phyloP scores from a whole-genome alignment of 1,140 invertebrate genomes.

The Coelopa frigida region DNA sequence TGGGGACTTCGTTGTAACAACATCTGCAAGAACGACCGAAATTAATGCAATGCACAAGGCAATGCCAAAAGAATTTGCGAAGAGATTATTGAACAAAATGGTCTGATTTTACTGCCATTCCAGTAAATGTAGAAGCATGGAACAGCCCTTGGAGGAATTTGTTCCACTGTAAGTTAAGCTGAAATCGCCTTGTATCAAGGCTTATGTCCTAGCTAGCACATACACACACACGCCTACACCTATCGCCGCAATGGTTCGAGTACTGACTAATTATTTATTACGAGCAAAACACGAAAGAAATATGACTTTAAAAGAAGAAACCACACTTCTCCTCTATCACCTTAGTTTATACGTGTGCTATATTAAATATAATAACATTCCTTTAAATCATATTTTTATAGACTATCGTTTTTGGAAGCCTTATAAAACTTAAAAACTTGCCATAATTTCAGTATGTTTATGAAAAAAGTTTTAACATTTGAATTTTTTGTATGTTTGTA shows the following conservation, averaged over 20 bases:
- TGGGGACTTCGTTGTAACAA: no score
- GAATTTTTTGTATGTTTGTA: no score
- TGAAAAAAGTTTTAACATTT: no score
- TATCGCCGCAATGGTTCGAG: background rate
- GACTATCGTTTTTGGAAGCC: no score
- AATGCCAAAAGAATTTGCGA: no score
- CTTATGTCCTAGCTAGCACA: conserved; percentile 29
- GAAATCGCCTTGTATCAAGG: conserved; percentile 45
- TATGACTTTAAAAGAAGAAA: background rate
- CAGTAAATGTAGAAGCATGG: no score
- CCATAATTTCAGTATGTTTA: no score
- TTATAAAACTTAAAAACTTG: no score
- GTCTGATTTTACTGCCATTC: no score
- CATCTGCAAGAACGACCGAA: background rate
- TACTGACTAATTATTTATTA: background rate
- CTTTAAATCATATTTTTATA: conserved; percentile 5
- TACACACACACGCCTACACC: background rate
- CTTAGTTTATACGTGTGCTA: conserved; percentile 9
- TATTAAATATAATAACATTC: conserved; percentile 8
- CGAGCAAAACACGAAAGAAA: background rate
- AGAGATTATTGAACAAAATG: no score
- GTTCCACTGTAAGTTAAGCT: no score
- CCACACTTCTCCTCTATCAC: background rate
- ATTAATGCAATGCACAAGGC: background rate
- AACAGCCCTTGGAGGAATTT: no score